Evolutionary conservation across 2,888 invertebrate genomes (phyloP), one percentile per base, ranked within the genome.

Genomic region (Zeuzera pyrina): DNA sequence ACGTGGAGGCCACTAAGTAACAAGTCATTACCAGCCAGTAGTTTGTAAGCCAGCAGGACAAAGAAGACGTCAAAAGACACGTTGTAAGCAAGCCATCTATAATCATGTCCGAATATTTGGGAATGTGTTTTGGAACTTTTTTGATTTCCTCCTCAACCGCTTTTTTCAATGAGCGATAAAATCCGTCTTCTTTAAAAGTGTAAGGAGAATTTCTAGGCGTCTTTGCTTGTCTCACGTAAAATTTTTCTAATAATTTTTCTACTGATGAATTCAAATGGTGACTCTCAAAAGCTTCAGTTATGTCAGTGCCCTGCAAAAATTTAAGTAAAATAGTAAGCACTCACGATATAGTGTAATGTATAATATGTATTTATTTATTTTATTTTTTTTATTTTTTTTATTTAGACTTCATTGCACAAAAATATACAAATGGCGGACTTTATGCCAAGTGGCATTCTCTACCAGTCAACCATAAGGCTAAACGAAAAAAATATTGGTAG

Each of bases 201-300:
- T 90, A 87, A 0, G 91, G 91, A 1, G 90, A 88, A 55, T 88
- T 89, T 48, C 93, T 79, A 1, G 88, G 85, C 2, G 78, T 72
- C 26, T 58, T 73, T 0, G 91, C 91, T 29, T 89, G 85, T 13
- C 86, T 77, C 0, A 91, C 81, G 56, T 85, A 90, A 52, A 84
- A 91, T 45, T 89, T 89, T 8, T 74, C 67, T 2, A 92, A 63
- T 33, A 90, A 52, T 43, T 83, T 83, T 47, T 86, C 84, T 0
- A 89, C 86, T 1, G 70, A 66, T 1, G 71, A 67, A 3, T 86
- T 83, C 23, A 92, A 52, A 59, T 94, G 93, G 60, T 92, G 90
- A 0, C 84, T 67, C 78, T 92, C 91, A 50, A 92, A 93, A 3
- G 89, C 87, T 72, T 93, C 93, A 0, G 93, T 93, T 35, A 93